A percentile compares a stretch with the other conserved stretches of the same genome.
Conservation (phyloP, 2,888 invertebrate species). For the Omphaloscelis lunosa region DNA sequence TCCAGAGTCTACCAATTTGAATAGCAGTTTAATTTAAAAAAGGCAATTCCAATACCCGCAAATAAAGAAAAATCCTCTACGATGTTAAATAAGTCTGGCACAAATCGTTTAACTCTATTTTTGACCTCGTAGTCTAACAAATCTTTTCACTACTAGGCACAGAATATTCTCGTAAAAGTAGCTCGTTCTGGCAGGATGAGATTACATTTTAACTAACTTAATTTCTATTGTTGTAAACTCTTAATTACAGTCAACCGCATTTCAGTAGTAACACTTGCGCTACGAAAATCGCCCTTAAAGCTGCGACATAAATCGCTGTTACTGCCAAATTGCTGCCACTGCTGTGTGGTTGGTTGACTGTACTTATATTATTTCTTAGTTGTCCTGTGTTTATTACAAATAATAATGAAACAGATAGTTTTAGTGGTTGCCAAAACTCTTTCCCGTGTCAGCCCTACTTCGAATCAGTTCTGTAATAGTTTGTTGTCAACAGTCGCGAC, state of each 20-base stretch:
- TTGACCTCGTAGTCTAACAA: background rate
- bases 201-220: background rate
- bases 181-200: background rate
- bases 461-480: conserved; percentile 48
- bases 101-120: background rate
- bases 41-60: background rate
- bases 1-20: conserved; percentile 6
- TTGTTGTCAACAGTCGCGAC: conserved; percentile 61
- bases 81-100: background rate
- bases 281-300: background rate
- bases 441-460: conserved; percentile 43
- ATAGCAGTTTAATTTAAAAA: background rate
- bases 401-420: background rate
- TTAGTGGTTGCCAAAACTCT: background rate
- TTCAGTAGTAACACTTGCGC: background rate
- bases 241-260: background rate
- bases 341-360: background rate
- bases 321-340: background rate
- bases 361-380: background rate
- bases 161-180: background rate
- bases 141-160: background rate
- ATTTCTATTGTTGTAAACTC: background rate
- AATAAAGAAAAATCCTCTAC: background rate
- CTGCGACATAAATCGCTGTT: background rate
- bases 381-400: too few species aligned